Conservation (phyloP, 2,888 invertebrate genomes). For the Cantharis lateralis region DNA sequence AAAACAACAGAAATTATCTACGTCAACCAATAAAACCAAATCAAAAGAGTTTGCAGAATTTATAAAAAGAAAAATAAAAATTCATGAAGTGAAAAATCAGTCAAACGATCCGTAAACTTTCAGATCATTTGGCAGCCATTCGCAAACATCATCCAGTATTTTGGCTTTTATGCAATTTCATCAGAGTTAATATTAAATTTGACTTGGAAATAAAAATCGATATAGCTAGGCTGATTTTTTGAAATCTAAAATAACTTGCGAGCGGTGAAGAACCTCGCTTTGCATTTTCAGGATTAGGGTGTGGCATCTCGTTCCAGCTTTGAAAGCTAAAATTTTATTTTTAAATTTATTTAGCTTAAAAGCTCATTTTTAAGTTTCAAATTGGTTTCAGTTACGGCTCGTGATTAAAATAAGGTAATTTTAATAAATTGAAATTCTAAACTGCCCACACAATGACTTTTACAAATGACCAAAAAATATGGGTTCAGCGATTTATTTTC, state of each 20-base stretch:
- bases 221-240: neutral
- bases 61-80: constrained; percentile 28
- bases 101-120: constrained; percentile 28
- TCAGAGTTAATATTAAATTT: neutral
- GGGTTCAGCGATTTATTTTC: neutral
- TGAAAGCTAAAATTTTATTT: neutral
- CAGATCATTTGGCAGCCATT: constrained; percentile 26
- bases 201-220: neutral
- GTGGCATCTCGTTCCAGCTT: neutral
- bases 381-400: neutral
- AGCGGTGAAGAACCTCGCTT: neutral
- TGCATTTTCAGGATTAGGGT: neutral
- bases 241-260: neutral
- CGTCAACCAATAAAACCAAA: constrained; percentile 18
- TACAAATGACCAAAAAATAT: neutral
- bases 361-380: neutral
- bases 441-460: neutral
- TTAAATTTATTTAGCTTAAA: neutral
- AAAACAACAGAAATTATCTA: neutral
- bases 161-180: constrained; percentile 4
- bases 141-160: constrained; percentile 17
- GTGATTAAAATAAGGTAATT: neutral
- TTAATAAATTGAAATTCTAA: neutral
- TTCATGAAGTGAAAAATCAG: constrained; percentile 29
- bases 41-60: constrained; percentile 19